Base-by-base conservation (phyloP, 2,113 vertebrate species). In the Oryzias melastigma region DNA sequence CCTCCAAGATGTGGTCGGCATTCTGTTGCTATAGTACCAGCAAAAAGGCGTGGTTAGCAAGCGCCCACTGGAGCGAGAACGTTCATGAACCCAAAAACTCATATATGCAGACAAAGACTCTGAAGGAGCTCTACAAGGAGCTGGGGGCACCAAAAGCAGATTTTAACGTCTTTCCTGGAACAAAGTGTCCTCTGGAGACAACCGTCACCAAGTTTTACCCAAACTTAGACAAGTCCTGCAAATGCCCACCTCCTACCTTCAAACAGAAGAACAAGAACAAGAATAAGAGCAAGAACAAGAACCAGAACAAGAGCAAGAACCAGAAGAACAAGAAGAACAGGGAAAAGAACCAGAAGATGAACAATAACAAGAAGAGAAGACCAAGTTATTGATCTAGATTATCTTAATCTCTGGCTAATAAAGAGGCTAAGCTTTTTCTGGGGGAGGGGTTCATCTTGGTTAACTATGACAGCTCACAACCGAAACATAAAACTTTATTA, bases 1-100 rank as follows among this genome's bases (percentile, higher is more conserved):
- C 79, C 16, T 58, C 64, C 20, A 2, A 13, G 22, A 63, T 82
- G 22, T 82, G 71, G 75, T 68, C 79, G 7, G 79, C 79, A 1
- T 78, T 82, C 53, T 82, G 79, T 41, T 82, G 79, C 49, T 68
- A 73, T 57, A 75, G 49, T 20, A 3, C 3, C 10, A 25, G 1
- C 2, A 3, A 6, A 16, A 0, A 6, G 0, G 22, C 0, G 12
- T 82, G 75, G 71, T 15, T 82, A 0, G 67, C 79, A 4, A 65
- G 67, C 2, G 57, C 67, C 1, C 45, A 68, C 75, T 72, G 64
- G 68, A 64, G 50, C 0, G 1, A 60, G 17, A 77, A 77, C 7
- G 41, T 64, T 12, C 20, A 27, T 2, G 19, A 40, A 7, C 24
- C 69, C 18, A 17, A 56, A 50, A 1, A 14, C 16, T 24, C 56